phyloP scores from a whole-genome alignment of 2,113 vertebrate species.

The Pluvianellus socialis region DNA sequence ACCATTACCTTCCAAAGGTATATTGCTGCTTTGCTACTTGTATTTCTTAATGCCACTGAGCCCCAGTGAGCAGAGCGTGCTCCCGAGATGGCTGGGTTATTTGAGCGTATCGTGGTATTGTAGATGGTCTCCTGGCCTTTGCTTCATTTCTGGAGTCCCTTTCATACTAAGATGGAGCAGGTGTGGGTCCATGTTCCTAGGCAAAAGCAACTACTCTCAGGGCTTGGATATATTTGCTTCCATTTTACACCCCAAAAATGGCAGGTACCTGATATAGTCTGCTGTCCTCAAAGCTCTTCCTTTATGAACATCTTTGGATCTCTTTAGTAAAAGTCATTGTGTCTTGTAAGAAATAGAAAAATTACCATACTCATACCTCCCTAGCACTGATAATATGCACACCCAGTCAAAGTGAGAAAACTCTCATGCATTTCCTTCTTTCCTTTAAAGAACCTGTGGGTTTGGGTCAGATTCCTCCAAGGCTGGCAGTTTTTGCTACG shows the following conservation, averaged over 20 bases:
- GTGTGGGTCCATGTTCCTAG: not conserved
- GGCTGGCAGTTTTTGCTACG: not conserved
- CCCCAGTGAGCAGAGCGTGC: not conserved
- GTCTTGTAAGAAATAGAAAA: not conserved
- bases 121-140: not conserved
- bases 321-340: not conserved
- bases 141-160: not conserved
- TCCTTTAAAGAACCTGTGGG: not conserved
- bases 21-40: not conserved
- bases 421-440: not conserved
- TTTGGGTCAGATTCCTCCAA: not conserved
- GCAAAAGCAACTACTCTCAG: not conserved
- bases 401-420: not conserved
- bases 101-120: accelerated
- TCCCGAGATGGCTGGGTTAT: not conserved
- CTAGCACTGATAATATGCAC: not conserved
- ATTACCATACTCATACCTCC: not conserved
- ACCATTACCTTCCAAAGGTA: not conserved
- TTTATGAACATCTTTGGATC: not conserved
- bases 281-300: not conserved
- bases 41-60: not conserved
- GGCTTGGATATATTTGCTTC: not conserved
- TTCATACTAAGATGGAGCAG: not conserved
- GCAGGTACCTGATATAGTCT: not conserved
- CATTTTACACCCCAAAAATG: not conserved